Conservation (phyloP, 92 coral and sea anemone species). For the Galaxea fascicularis region DNA sequence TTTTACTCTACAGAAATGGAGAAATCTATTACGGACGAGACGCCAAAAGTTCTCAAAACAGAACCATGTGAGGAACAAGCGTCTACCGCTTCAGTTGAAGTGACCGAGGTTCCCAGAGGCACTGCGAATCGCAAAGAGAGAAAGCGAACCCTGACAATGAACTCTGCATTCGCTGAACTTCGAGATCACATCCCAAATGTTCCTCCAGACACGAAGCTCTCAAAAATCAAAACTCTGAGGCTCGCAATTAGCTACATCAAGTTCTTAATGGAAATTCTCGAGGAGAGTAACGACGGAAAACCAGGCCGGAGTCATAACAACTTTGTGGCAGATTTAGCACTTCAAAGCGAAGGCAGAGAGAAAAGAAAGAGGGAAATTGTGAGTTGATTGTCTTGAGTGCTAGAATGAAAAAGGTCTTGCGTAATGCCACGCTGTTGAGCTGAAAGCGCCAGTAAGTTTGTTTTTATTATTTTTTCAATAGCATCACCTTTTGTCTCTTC, state of each 20-base stretch:
- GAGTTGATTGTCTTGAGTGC: slow-evolving; percentile 23
- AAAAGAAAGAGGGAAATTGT: slow-evolving; percentile 78
- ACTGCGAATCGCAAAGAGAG: slow-evolving; percentile 93
- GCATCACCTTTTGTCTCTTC: not conserved
- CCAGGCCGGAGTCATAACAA: slow-evolving; percentile 75
- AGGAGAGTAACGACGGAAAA: slow-evolving; percentile 86
- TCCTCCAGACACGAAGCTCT: slow-evolving; percentile 95
- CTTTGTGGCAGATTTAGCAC: slow-evolving; percentile 90
- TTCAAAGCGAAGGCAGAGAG: slow-evolving; percentile 79
- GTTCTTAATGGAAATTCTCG: slow-evolving; percentile 91
- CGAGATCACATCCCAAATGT: slow-evolving; percentile 97
- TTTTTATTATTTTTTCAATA: slow-evolving; percentile 16
- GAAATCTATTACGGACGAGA: slow-evolving; percentile 35
- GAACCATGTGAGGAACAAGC: slow-evolving; percentile 42
- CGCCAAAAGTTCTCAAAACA: slow-evolving; percentile 22
- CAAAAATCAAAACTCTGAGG: slow-evolving; percentile 96
- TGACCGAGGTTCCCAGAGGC: slow-evolving; percentile 58
- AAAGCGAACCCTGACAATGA: slow-evolving; percentile 94
- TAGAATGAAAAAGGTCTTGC: not conserved
- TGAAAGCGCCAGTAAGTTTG: not conserved
- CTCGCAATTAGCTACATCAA: slow-evolving; percentile 95
- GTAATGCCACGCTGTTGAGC: not conserved
- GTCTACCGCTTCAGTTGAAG: slow-evolving; percentile 6
- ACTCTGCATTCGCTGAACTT: slow-evolving; percentile 94
- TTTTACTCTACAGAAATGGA: slow-evolving; percentile 36